A percentile compares a stretch with the other conserved stretches of the same genome.
These are phyloP conservation scores for Morpho deidamia DNA, from an alignment of 2,888 invertebrate species.

Conservation along the genomic window DNA sequence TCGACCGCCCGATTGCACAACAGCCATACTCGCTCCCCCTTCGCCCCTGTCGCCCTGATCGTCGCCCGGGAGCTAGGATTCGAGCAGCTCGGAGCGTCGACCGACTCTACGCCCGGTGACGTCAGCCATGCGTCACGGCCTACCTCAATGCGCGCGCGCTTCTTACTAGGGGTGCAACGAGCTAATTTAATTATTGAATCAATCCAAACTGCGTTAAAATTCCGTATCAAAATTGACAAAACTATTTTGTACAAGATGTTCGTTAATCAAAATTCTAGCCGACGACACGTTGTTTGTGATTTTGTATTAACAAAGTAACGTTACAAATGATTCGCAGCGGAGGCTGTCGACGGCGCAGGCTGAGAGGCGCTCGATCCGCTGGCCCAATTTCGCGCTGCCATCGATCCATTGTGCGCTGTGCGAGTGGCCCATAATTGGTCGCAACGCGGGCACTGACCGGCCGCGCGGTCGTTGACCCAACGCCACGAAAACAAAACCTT, in stretches of 20 bases:
- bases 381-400: constrained; percentile 74
- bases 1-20: constrained; percentile 75
- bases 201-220: too few species aligned
- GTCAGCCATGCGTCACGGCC: constrained; percentile 76
- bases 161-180: constrained; percentile 69
- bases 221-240: too few species aligned
- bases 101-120: constrained; percentile 64
- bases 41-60: constrained; percentile 25
- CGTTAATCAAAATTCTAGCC: neutral
- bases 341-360: constrained; percentile 36
- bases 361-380: constrained; percentile 49
- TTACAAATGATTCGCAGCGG: constrained; percentile 6
- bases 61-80: constrained; percentile 59
- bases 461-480: constrained; percentile 65
- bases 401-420: constrained; percentile 78
- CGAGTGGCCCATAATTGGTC: constrained; percentile 79
- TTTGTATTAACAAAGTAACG: neutral
- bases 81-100: constrained; percentile 57
- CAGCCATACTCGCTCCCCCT: constrained; percentile 47
- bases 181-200: constrained; percentile 50
- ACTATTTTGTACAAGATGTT: too few species aligned
- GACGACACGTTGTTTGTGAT: neutral
- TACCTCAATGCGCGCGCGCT: constrained; percentile 79
- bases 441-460: constrained; percentile 75
- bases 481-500: constrained; percentile 73